Base-by-base conservation (phyloP, 1,140 invertebrate genomes). In the Varroa destructor region DNA sequence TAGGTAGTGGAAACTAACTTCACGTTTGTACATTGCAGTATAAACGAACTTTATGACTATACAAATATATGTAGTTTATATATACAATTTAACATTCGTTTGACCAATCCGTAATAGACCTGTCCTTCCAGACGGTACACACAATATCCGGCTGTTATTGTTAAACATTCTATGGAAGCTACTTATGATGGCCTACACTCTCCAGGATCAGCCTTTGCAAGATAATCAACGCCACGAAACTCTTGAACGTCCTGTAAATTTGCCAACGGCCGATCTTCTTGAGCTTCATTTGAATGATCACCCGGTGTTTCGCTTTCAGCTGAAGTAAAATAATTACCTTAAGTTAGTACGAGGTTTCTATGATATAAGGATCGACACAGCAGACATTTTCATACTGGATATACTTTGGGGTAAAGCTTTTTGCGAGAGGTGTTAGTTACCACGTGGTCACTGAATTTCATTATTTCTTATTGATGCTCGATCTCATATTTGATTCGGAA, bases 221-320 rank as follows among this genome's bases (percentile, higher is more conserved):
- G 37, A 40, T 67, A 67, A 14, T 67, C 46, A 12, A 46, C 37
- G 2, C 61, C 61, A 43, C 46, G 40, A 46, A 67, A 67, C 8
- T 67, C 40, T 37, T 67, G 61, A 40, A 67, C 46, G 12, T 67
- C 61, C 46, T 67, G 12, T 5, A 67, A 46, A 14, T 67, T 37
- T 46, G 61, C 61, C 36, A 67, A 67, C 5, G 61, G 61, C 37
- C 61, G 14, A 12, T 67, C 61, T 58, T 58, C 57, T 36, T 36
- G 57, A 58, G 57, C 25, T 58, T 58, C 4, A 3, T 42, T 42
- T 42, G 25, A 3, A 12, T 42, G 3, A 12, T 58, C 25, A 10
- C n/a, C n/a, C 40, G 57, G 25, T 42, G 57, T 12, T 3, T 42
- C 25, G 12, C 25, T 12, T 58, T 12, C 40, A 58, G 25, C 57